Base-by-base conservation (phyloP, 1,140 invertebrate species). In the Tribolium madens region DNA sequence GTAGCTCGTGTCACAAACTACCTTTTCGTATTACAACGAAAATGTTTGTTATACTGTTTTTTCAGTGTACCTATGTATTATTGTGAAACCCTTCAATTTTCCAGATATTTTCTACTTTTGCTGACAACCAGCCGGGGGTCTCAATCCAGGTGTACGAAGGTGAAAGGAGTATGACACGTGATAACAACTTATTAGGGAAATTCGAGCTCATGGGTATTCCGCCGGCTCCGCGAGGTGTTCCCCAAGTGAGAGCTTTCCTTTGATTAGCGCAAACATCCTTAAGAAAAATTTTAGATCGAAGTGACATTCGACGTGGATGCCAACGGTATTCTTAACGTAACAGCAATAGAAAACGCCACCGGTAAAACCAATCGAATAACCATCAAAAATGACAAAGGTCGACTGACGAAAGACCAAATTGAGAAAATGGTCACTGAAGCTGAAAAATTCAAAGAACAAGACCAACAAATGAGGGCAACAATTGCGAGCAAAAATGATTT, bases 131-230 rank as follows among this genome's bases (percentile, higher is more conserved):
- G 82, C 86, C 90, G 0, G 90, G 86, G 4, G 91, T 93, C 1
- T 84, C 86, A 5, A 84, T 85, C 83, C 76, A 87, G 79, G 90
- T 92, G 2, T 93, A 84, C 78, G 91, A 93, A 84, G 92, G 91
- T 15, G 91, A 92, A 83, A 82, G 91, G 36, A 86, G 88, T 0
- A 91, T 92, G 89, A 92, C 91, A 2, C 89, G 87, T 73, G 91
- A 92, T 80, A 92, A 92, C 84, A 92, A 94, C 82, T 81, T 92
- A 1, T 86, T 94, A 12, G 93, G 93, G 10, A 92, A 89, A 79
- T 94, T 94, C 83, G 91, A 93, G 82, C 52, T 89, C 6, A 87
- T 87, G 15, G 91, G 91, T 33, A 92, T 93, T 73, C 90, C 92
- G 9, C 91, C 91, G 7, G 92, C 92, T 0, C 84, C 84, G 14